Base-by-base conservation (phyloP, 2,888 invertebrate species). In the Neelides folsomi region DNA sequence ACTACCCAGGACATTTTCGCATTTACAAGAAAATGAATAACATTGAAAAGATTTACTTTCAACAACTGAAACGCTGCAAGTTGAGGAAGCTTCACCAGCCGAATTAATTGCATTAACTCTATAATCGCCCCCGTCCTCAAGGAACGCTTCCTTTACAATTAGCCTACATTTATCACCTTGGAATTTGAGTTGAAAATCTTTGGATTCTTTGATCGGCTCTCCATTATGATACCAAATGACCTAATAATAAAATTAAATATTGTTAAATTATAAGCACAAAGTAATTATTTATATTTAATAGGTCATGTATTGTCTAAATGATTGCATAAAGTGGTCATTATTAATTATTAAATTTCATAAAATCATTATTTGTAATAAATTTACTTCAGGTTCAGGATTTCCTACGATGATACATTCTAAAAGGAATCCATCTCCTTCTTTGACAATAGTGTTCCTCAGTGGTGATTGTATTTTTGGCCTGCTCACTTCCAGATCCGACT, bases 21-120 rank as follows among this genome's bases (percentile, higher is more conserved):
- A n/a, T n/a, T n/a, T n/a, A n/a, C n/a, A n/a, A n/a, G 27, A 10
- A 49, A 27, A 27, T 10, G 39, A 43, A 41, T 49, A 27, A 27
- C 7, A 27, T 27, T 27, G 4, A 27, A 27, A 44, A 44, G 19
- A 20, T 19, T 36, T 50, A 50, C 50, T 52, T 13, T 54, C 56
- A 45, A 48, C 72, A 40, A 79, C 72, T 57, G 71, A 77, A 53
- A 87, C 73, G 35, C 73, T 72, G 66, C 85, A 84, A 54, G 76
- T 74, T 67, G 83, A 85, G 7, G 80, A 79, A 0, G 82, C 83
- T 68, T 84, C 82, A 9, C 89, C 89, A n/a, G 82, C 82, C 39
- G 82, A 81, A 72, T 89, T 89, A 52, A 84, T 78, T 35, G 87
- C 88, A 12, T 83, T 79, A 27, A 85, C 84, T 70, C 80, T 82